These are phyloP conservation scores for Eidolon dupreanum DNA, from an alignment of 2,797 vertebrate genomes.

Conservation along the genomic window DNA sequence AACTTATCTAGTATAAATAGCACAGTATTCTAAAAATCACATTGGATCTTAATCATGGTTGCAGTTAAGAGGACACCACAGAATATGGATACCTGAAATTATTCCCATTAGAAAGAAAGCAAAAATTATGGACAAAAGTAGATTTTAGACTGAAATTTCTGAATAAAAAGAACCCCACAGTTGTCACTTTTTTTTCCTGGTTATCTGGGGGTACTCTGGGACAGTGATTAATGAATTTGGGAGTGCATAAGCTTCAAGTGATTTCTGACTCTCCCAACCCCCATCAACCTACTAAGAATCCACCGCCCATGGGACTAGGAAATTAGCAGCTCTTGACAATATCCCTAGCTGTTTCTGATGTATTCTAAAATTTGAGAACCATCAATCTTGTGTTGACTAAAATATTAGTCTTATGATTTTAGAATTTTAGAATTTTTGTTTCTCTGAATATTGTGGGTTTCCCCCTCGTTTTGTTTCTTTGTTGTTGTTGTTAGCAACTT, in stretches of 20 bases:
- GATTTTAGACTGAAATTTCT: neutral
- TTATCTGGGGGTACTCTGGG: neutral
- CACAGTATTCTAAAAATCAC: neutral
- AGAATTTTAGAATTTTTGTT: neutral
- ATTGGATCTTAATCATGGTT: neutral
- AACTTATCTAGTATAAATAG: neutral
- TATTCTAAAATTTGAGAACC: neutral
- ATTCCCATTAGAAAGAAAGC: conserved; percentile 17
- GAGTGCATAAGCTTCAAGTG: neutral
- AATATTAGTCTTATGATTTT: neutral
- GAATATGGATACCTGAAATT: neutral
- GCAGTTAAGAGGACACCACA: neutral
- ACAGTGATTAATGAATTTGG: neutral
- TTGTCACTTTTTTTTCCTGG: neutral
- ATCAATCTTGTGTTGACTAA: neutral
- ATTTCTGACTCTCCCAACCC: neutral
- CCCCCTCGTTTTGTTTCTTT: conserved; percentile 4
- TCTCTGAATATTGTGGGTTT: neutral
- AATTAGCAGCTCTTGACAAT: neutral
- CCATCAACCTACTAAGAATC: neutral
- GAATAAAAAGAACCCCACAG: neutral
- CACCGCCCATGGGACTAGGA: neutral
- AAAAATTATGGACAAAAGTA: conserved; percentile 10
- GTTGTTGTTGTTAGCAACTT: conserved; percentile 85
- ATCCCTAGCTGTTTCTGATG: neutral